phyloP scores from a whole-genome alignment of 2,888 invertebrate species.

The Cancer borealis region DNA sequence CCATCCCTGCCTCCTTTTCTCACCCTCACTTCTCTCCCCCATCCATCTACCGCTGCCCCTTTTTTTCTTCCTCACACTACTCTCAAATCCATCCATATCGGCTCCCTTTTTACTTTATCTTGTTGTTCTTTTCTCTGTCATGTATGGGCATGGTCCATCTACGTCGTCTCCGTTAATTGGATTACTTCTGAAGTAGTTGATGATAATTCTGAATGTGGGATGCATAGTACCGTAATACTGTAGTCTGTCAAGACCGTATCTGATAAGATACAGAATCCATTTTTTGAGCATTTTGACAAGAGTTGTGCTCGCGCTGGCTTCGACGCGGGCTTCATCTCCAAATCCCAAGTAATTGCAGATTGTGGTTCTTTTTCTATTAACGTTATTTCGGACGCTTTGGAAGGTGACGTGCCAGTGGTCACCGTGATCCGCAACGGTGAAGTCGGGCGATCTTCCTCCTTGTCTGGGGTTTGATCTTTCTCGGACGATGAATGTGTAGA shows the following conservation, averaged over 20 bases:
- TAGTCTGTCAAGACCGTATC: not conserved
- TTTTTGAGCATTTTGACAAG: not conserved
- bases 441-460: not conserved
- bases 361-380: not conserved
- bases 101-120: no score
- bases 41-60: no score
- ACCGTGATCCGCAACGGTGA: conserved; percentile 39
- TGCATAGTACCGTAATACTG: not conserved
- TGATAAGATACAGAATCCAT: not conserved
- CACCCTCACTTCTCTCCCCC: no score
- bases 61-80: no score
- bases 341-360: not conserved
- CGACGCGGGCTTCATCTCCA: not conserved
- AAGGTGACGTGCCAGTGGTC: conserved; percentile 56
- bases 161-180: not conserved
- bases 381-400: not conserved
- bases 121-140: not conserved
- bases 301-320: not conserved
- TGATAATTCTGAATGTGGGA: not conserved
- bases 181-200: not conserved
- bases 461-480: not conserved
- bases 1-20: no score
- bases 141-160: conserved; percentile 21
- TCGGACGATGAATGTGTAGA: not conserved
- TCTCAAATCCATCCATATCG: no score